Evolutionary conservation across 1,140 invertebrate genomes (phyloP), one percentile per base, ranked within the genome.

Genomic region (Tachypleus tridentatus): DNA sequence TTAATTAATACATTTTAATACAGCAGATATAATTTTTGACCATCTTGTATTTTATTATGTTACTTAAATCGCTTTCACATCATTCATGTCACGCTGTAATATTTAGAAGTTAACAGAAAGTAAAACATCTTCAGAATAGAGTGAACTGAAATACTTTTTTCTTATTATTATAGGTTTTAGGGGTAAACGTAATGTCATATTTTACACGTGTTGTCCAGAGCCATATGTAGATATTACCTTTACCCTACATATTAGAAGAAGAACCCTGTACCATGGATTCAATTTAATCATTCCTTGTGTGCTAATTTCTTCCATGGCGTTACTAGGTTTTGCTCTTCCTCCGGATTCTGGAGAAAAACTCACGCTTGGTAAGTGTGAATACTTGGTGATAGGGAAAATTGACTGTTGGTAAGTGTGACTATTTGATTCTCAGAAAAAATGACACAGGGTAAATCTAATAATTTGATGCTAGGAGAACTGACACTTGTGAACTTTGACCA

Each of bases 201-300:
- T 85, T 80, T 96, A 95, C 82, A 88, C 91, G 77, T 96, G 92
- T 81, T 96, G 92, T 79, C 91, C 91, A 58, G 89, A 93, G 81
- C 90, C 92, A 68, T 98, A 98, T 79, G 89, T 97, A 75, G 96
- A 98, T 80, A 91, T 98, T 70, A 98, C 93, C 71, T 99, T 97
- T 82, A 89, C 89, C 73, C 93, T 99, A 74, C 89, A 95, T 78
- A 97, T 99, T 79, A 84, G 96, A 75, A 85, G 97, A 75, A 86
- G 97, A 76, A 98, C 95, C 62, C 84, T 99, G 69, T 99, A 99
- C 84, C 99, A 99, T 84, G 97, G 97, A 81, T 98, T 99, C 85
- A 99, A 99, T 84, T 85, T 99, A 74, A 98, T 99, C 78, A 94
- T 99, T 75, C 97, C 97, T 65, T 99, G 96, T 80, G 93, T 99